Conservation (phyloP, 1,140 invertebrate genomes). For the Drosophila mauritiana region DNA sequence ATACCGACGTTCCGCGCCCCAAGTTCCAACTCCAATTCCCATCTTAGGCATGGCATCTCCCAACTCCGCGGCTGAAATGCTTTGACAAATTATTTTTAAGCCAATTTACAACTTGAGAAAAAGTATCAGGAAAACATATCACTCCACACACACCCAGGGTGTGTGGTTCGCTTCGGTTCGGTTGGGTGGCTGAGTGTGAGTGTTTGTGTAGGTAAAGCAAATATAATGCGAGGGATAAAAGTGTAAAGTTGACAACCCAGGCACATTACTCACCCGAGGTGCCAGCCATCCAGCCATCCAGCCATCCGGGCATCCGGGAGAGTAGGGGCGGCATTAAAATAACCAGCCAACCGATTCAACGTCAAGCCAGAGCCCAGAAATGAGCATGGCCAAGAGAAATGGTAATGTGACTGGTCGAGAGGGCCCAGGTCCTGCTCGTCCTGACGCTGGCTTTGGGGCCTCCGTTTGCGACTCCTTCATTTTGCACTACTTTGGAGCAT, state of each 20-base stretch:
- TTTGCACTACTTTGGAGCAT: conserved; percentile 54
- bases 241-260: conserved; percentile 82
- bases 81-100: conserved; percentile 84
- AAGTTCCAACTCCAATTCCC: conserved; percentile 36
- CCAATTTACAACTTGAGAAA: conserved; percentile 84
- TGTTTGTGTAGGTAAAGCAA: conserved; percentile 75
- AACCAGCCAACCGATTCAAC: conserved; percentile 81
- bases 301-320: conserved; percentile 3
- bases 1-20: conserved; percentile 2
- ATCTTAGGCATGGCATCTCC: conserved; percentile 48
- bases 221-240: conserved; percentile 82
- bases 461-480: conserved; percentile 32
- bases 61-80: conserved; percentile 61
- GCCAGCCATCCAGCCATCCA: conserved; percentile 48
- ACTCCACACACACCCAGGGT: conserved; percentile 41
- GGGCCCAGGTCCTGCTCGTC: conserved; percentile 2
- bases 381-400: conserved; percentile 80
- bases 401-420: conserved; percentile 68
- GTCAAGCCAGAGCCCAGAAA: conserved; percentile 63
- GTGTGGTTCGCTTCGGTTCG: conserved; percentile 1
- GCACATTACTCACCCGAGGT: conserved; percentile 82
- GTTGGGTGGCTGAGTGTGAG: conserved; percentile 33
- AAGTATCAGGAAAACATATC: conserved; percentile 81
- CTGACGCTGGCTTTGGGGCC: conserved; percentile 14
- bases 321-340: conserved; percentile 68